These are phyloP conservation scores for Isaurus tuberculatus DNA, from an alignment of 92 coral and sea anemone species.

Conservation along the genomic window DNA sequence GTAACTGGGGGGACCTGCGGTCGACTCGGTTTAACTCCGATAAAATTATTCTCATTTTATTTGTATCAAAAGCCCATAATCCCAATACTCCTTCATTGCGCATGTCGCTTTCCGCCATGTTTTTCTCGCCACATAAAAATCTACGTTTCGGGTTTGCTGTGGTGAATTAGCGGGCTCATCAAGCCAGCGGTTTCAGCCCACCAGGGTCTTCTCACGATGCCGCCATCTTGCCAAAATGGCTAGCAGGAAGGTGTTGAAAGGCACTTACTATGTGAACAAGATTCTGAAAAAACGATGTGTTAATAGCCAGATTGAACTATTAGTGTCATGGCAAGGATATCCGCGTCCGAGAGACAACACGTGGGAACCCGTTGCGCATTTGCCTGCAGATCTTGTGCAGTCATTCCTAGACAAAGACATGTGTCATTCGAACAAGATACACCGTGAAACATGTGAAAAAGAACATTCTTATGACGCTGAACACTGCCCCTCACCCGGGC, in stretches of 20 bases:
- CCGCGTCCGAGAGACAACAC: conserved; percentile 43
- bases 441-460: conserved; percentile 45
- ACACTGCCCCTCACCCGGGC: conserved; percentile 49
- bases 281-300: conserved; percentile 40
- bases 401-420: conserved; percentile 10
- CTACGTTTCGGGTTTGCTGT: conserved; percentile 8
- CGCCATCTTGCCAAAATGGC: conserved; percentile 48
- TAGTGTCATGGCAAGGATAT: conserved; percentile 50
- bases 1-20: conserved; percentile 10
- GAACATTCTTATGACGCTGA: conserved; percentile 47
- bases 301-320: conserved; percentile 40
- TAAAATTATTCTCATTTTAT: conserved; percentile 3
- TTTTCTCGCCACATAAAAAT: conserved; percentile 5
- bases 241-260: conserved; percentile 33
- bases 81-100: conserved; percentile 8
- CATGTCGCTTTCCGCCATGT: conserved; percentile 8
- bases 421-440: conserved; percentile 43
- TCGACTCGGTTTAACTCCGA: conserved; percentile 5
- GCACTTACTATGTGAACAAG: conserved; percentile 39
- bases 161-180: conserved; percentile 44
- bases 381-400: conserved; percentile 39
- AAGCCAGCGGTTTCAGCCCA: conserved; percentile 49
- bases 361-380: conserved; percentile 45
- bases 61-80: conserved; percentile 6
- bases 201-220: conserved; percentile 49